Percentiles rank a stretch among this genome's conserved stretches.
phyloP scores from a whole-genome alignment of 2,113 vertebrate genomes.

The Percina caprodes region DNA sequence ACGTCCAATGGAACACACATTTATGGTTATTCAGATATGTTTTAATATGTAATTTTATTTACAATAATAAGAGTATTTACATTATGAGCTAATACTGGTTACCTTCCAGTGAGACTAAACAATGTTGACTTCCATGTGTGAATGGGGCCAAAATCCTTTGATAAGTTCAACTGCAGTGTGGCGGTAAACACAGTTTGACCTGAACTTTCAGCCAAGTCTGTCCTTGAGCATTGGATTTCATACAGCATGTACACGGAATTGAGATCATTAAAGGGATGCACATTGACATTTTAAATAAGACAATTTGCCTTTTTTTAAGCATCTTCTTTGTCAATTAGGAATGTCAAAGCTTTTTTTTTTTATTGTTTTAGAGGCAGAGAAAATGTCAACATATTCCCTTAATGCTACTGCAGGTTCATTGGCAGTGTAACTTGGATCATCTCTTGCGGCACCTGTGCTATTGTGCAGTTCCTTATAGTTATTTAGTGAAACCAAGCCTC shows the following conservation, averaged over 20 bases:
- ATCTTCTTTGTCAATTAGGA: slow-evolving; percentile 1
- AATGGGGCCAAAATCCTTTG: slow-evolving; percentile 12
- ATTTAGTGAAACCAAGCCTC: slow-evolving; percentile 10
- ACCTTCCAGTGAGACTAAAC: slow-evolving; percentile 16
- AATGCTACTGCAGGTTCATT: slow-evolving; percentile 37
- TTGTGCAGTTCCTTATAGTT: neutral
- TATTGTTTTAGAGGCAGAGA: neutral
- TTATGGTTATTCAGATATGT: slow-evolving; percentile 35
- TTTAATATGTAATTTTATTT: slow-evolving; percentile 58
- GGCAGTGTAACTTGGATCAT: slow-evolving; percentile 67
- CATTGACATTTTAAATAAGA: slow-evolving; percentile 30
- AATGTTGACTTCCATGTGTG: neutral
- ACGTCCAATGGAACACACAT: slow-evolving; percentile 5
- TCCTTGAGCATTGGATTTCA: slow-evolving; percentile 29
- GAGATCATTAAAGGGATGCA: slow-evolving; percentile 1
- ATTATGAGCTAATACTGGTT: slow-evolving; percentile 30
- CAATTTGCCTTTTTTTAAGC: neutral
- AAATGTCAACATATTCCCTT: slow-evolving; percentile 15
- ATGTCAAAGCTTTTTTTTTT: neutral
- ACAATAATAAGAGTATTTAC: slow-evolving; percentile 58
- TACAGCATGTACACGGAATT: neutral
- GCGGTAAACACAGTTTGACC: slow-evolving; percentile 47
- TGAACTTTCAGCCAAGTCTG: slow-evolving; percentile 48
- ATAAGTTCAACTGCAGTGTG: slow-evolving; percentile 13
- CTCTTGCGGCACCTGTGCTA: slow-evolving; percentile 36